Evolutionary conservation across 1,140 invertebrate genomes (phyloP), one percentile per base, ranked within the genome.

Genomic region (Lutraria rhynchaena): DNA sequence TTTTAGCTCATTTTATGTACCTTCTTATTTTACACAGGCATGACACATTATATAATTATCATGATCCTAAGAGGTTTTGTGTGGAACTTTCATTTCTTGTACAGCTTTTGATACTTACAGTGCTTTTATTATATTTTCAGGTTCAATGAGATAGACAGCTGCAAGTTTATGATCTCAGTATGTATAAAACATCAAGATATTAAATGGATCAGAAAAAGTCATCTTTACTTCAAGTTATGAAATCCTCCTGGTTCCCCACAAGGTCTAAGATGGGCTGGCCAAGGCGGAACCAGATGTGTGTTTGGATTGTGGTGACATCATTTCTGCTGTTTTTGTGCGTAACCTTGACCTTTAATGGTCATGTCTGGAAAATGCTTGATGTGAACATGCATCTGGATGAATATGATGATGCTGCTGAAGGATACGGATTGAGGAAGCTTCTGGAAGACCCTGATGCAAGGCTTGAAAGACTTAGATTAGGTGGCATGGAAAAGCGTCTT

Each of bases 351-450:
- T 81, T 81, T 33, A 73, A 74, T 65, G 51, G 58, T 71, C 49
- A 81, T 55, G 65, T 73, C 11, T 71, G 57, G 65, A 22, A 31
- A 31, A 53, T 51, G 49, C 58, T 81, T 73, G 58, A 81, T 41
- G 29, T 55, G 0, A 55, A 63, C 33, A 35, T 71, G 46, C 65
- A 33, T 60, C 58, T 65, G n/a, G 44, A 63, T 51, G 60, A 81
- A 11, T 60, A 65, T 53, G 70, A 81, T 81, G 67, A 55, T 51
- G 53, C 78, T 53, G 31, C 41, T 67, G 73, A 75, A 49, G 78
- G 78, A 29, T 81, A 81, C 61, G 78, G 78, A 63, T 65, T 81
- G 17, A 53, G 78, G n/a, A 81, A 81, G 58, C 78, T 81, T 63
- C 69, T 81, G 7, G 78, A 81, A 27, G 78, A 81, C 37, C 57